These are phyloP conservation scores for Chaitophorus viminalis DNA, from an alignment of 2,888 invertebrate genomes.

Conservation along the genomic window DNA sequence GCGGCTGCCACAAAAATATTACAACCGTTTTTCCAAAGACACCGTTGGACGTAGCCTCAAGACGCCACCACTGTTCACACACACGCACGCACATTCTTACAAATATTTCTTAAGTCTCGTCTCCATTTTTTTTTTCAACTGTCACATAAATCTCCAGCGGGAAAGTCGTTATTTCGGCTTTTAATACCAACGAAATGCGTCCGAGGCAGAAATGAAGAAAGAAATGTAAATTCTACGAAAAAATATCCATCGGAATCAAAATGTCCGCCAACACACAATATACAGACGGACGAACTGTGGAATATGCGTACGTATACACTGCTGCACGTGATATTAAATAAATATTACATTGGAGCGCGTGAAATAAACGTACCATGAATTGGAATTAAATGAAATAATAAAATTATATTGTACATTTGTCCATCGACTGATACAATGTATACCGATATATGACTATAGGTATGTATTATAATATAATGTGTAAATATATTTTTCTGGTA, in stretches of 20 bases:
- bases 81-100: not conserved
- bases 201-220: not conserved
- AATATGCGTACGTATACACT: not conserved
- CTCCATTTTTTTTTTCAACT: conserved; percentile 43
- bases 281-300: not conserved
- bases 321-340: not conserved
- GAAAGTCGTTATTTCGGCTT: conserved; percentile 2
- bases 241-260: conserved; percentile 22
- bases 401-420: not conserved
- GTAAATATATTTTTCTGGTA: no score
- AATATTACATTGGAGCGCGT: no score
- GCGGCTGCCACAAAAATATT: not conserved
- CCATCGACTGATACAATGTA: no score
- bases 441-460: no score
- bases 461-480: no score
- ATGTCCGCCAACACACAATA: conserved; percentile 31
- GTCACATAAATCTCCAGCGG: conserved; percentile 32
- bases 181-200: conserved; percentile 33
- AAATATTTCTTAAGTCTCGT: not conserved
- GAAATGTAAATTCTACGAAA: not conserved
- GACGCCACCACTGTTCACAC: not conserved
- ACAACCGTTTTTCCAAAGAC: conserved; percentile 23
- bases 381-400: not conserved
- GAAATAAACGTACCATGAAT: not conserved
- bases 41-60: not conserved